These are phyloP conservation scores for Drosophila suboccidentalis DNA, from an alignment of 2,888 invertebrate species.

Conservation along the genomic window DNA sequence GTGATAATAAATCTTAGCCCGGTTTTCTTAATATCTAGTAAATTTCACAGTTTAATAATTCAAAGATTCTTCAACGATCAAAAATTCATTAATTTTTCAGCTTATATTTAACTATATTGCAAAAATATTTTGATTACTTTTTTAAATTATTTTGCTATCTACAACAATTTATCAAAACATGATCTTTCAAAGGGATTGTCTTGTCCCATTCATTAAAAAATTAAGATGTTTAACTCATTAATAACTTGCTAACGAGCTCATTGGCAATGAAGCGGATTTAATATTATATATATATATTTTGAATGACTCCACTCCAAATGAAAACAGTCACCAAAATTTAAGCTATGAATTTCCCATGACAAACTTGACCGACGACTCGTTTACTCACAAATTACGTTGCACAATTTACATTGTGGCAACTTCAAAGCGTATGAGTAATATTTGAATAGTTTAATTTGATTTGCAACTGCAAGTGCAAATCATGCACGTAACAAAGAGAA, in stretches of 20 bases:
- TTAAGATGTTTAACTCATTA: not conserved
- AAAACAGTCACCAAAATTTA: not conserved
- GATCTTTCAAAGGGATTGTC: no score
- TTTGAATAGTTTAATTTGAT: slow-evolving; percentile 3
- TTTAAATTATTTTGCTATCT: no score
- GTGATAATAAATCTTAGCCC: no score
- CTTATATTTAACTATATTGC: no score
- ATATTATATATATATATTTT: not conserved
- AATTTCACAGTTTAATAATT: no score
- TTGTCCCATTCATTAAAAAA: no score
- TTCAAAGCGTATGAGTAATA: slow-evolving; percentile 18
- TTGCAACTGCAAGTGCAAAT: not conserved
- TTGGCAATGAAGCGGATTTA: not conserved
- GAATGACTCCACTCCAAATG: not conserved
- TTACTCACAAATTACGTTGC: slow-evolving; percentile 1
- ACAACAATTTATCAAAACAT: no score
- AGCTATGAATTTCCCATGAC: not conserved
- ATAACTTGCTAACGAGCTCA: not conserved
- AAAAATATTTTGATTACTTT: no score
- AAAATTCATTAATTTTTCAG: no score
- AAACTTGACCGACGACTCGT: not conserved
- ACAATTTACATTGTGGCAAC: not conserved
- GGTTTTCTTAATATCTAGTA: no score
- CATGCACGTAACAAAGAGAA: slow-evolving; percentile 6
- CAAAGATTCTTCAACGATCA: no score